Evolutionary conservation across 2,797 vertebrate species (phyloP).

Genomic region (Enoplosus armatus): DNA sequence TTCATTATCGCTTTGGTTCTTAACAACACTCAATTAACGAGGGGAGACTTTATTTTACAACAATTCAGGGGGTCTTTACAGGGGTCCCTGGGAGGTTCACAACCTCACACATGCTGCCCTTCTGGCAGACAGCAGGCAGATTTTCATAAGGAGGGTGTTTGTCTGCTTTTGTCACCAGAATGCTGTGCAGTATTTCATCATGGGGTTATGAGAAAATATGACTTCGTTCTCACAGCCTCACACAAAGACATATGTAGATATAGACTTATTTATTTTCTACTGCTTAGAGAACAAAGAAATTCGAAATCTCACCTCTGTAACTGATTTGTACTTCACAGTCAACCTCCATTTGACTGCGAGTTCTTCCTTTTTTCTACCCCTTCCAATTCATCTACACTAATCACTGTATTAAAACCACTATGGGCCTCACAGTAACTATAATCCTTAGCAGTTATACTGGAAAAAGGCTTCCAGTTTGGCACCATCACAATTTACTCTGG

Average conservation of each 20-base stretch:
- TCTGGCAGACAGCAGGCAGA: slow-evolving; percentile 34
- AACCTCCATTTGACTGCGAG: slow-evolving; percentile 9
- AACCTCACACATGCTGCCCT: slow-evolving; percentile 47
- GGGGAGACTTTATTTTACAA: slow-evolving; percentile 62
- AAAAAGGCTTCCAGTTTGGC: slow-evolving; percentile 28
- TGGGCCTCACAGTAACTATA: slow-evolving; percentile 8
- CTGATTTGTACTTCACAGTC: not conserved
- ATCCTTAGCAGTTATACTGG: slow-evolving; percentile 9
- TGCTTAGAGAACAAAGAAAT: not conserved
- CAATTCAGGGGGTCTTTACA: slow-evolving; percentile 60
- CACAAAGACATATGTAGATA: not conserved
- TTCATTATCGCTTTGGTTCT: slow-evolving; percentile 68
- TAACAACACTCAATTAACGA: slow-evolving; percentile 69
- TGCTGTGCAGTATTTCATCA: slow-evolving; percentile 16
- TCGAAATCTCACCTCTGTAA: not conserved
- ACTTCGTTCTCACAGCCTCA: not conserved
- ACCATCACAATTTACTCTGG: not conserved
- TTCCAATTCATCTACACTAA: not conserved
- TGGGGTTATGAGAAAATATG: not conserved
- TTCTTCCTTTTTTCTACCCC: slow-evolving; percentile 1
- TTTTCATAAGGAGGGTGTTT: slow-evolving; percentile 30
- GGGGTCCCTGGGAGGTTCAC: slow-evolving; percentile 45
- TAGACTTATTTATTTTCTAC: not conserved
- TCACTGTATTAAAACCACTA: slow-evolving; percentile 21
- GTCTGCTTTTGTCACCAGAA: slow-evolving; percentile 37